These are phyloP conservation scores for Pipistrellus nathusii DNA, from an alignment of 2,797 vertebrate genomes.

Conservation along the genomic window DNA sequence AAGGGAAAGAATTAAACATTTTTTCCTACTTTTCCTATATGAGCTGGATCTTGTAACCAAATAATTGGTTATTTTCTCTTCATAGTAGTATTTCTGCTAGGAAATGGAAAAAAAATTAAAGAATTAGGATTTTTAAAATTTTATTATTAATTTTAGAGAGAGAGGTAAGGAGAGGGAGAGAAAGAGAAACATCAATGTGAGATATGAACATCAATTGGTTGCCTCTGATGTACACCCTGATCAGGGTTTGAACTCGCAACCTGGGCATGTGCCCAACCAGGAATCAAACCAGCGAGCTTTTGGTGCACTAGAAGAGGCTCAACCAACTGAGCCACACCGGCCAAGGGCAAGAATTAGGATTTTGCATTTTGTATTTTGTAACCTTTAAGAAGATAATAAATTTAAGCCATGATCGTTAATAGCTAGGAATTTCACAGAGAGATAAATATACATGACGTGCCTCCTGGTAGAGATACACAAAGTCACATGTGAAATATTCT, in stretches of 20 bases:
- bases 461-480: background rate
- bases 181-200: background rate
- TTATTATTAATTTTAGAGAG: background rate
- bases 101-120: background rate
- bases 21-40: conserved; percentile 11
- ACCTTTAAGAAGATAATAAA: background rate
- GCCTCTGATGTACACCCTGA: background rate
- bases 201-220: background rate
- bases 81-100: background rate
- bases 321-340: background rate
- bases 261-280: background rate
- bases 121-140: background rate
- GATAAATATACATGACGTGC: background rate
- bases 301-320: background rate
- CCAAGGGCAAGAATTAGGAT: background rate
- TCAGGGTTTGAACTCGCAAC: background rate
- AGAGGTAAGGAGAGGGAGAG: background rate
- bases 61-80: background rate
- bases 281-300: background rate
- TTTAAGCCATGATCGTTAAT: background rate
- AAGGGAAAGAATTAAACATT: background rate
- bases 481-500: background rate
- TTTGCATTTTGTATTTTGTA: conserved; percentile 1
- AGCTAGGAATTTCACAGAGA: background rate
- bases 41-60: background rate